Percentiles rank a stretch among this genome's conserved stretches.
Evolutionary conservation across 2,113 vertebrate genomes (phyloP).

Genomic region (Kobus ellipsiprymnus): DNA sequence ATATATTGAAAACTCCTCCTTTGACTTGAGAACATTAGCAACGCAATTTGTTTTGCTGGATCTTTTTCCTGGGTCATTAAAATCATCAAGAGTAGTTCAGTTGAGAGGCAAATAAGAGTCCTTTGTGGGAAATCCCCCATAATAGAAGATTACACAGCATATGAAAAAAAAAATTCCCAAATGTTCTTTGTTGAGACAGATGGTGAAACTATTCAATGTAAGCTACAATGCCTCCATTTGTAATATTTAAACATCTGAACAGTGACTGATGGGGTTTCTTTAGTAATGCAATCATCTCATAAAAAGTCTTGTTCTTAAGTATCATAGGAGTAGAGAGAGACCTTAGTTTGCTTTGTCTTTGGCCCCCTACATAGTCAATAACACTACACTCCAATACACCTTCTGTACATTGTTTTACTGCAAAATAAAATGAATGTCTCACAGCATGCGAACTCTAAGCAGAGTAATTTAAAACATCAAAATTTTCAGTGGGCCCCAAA

Average conservation of each 20-base stretch:
- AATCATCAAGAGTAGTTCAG: conserved; percentile 32
- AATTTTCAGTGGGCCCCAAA: conserved; percentile 44
- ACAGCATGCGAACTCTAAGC: conserved; percentile 23
- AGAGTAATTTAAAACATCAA: conserved; percentile 42
- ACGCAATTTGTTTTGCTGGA: neutral
- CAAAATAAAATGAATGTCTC: conserved; percentile 35
- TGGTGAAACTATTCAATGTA: conserved; percentile 20
- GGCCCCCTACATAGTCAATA: neutral
- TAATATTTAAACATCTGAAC: conserved; percentile 51
- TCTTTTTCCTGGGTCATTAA: conserved; percentile 19
- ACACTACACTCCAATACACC: neutral
- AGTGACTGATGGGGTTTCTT: neutral
- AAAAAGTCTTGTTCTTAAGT: conserved; percentile 15
- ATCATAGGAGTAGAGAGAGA: neutral
- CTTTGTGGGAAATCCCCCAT: neutral
- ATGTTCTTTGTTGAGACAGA: conserved; percentile 53
- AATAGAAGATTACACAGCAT: conserved; percentile 12
- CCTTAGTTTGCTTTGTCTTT: neutral
- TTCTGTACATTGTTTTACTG: conserved; percentile 26
- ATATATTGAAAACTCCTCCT: conserved; percentile 13
- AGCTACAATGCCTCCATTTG: neutral
- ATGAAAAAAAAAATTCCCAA: conserved; percentile 33
- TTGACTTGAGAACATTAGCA: conserved; percentile 7
- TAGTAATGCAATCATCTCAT: neutral
- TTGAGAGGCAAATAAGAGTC: conserved; percentile 35